Base-by-base conservation (phyloP, 1,140 invertebrate genomes). In the Nasonia giraulti region DNA sequence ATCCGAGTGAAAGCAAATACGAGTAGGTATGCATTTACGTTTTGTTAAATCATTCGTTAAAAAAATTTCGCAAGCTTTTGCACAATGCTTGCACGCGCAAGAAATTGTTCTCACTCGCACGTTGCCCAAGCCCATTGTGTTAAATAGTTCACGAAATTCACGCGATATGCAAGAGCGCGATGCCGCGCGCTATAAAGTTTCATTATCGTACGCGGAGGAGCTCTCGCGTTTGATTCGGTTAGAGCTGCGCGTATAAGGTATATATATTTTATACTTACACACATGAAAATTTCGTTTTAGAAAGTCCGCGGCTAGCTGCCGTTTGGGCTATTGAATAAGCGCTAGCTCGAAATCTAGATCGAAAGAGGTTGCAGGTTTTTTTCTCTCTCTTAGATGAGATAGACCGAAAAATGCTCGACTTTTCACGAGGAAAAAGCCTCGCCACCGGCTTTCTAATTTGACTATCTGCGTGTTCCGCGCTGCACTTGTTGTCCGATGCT, bases 251-350 rank as follows among this genome's bases (percentile, higher is more conserved):
- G 27, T 1, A 37, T 7, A 6, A 11, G 47, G 11, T 17, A 50
- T 17, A 10, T 12, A 17, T 17, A 50, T 4, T 17, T 17, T 17
- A 50, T 50, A 17, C 47, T 50, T 50, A 14, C 14, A 50, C 12
- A 50, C 12, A 50, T 14, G 55, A 62, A 62, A 74, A 75, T 84
- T 84, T 80, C 83, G 69, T 75, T 80, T 80, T 80, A 84, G 83
- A 84, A 84, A 84, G 83, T 84, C 27, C 17, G 33, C 2, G 33
- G 33, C 33, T 37, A 62, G 20, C 55, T 62, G 4, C 12, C 50
- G 75, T 33, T 66, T n/a, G 27, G 71, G 20, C 55, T 69, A 78
- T 78, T 83, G 75, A 69, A 83, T 83, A 83, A 74, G 40, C 17
- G 75, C 50, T 77, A 31, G 62, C 55, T 83, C 33, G 50, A 83